Percentiles rank a stretch among this genome's conserved stretches.
These are phyloP conservation scores for Ormyrus nitidulus DNA, from an alignment of 2,888 invertebrate species.

Conservation along the genomic window DNA sequence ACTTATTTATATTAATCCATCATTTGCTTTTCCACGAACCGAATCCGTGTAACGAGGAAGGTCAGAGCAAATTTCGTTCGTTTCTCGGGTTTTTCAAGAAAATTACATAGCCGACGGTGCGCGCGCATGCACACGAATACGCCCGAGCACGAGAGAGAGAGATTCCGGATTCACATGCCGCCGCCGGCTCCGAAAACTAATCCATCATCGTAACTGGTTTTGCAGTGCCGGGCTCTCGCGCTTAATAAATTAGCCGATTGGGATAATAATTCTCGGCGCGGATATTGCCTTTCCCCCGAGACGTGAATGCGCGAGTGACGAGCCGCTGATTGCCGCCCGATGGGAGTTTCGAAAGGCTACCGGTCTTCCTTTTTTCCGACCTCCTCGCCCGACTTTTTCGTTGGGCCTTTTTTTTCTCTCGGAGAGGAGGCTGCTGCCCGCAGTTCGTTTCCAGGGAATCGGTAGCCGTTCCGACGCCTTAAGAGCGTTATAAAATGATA, in stretches of 20 bases:
- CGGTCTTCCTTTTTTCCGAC: neutral
- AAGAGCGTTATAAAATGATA: conserved; percentile 19
- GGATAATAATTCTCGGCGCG: conserved; percentile 50
- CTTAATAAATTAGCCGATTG: conserved; percentile 52
- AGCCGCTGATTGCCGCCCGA: conserved; percentile 46
- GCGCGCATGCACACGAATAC: conserved; percentile 8
- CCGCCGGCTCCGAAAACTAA: conserved; percentile 35
- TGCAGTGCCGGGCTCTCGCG: conserved; percentile 16
- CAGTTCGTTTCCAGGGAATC: conserved; percentile 5
- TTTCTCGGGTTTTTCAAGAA: conserved; percentile 6
- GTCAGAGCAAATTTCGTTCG: too few species aligned
- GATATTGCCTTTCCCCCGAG: conserved; percentile 46
- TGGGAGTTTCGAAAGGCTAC: conserved; percentile 45
- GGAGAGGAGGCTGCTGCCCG: too few species aligned
- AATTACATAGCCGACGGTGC: conserved; percentile 23
- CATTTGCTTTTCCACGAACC: too few species aligned
- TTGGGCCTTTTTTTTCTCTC: neutral
- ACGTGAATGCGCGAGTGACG: conserved; percentile 48
- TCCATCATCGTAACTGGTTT: conserved; percentile 49
- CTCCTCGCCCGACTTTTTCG: neutral
- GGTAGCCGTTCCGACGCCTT: conserved; percentile 1
- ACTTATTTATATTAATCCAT: too few species aligned
- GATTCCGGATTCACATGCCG: conserved; percentile 5
- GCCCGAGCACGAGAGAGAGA: neutral
- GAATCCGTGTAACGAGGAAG: too few species aligned